phyloP scores from a whole-genome alignment of 2,113 vertebrate species.

The human (Homo sapiens) region DNA sequence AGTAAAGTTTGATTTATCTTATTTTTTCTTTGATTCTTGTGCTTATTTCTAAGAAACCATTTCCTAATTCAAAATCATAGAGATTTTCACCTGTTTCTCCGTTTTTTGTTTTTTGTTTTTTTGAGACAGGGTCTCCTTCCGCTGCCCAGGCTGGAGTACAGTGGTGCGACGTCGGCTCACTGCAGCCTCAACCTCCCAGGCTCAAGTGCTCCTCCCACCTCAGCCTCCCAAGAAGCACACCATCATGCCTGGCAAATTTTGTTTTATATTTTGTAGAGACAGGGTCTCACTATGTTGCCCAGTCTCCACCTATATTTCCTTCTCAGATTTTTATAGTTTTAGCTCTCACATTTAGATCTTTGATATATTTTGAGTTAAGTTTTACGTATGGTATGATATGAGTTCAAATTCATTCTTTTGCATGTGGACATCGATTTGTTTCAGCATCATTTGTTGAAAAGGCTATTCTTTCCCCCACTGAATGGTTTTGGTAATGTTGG shows the following conservation, averaged over 20 bases:
- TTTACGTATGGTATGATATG: background rate
- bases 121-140: too few relatives aligned
- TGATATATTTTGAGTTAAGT: background rate
- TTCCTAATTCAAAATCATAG: background rate
- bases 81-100: background rate
- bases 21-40: background rate
- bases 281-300: too few relatives aligned
- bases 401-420: background rate
- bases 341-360: background rate
- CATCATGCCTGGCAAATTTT: too few relatives aligned
- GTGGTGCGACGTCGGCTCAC: too few relatives aligned
- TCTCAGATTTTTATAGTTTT: too few relatives aligned
- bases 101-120: too few relatives aligned
- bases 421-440: background rate
- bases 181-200: too few relatives aligned
- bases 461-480: background rate
- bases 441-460: background rate
- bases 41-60: background rate
- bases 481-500: background rate
- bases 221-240: too few relatives aligned
- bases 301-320: too few relatives aligned
- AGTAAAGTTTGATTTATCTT: background rate
- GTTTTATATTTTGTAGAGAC: too few relatives aligned
- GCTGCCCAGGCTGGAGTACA: too few relatives aligned
- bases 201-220: too few relatives aligned